Evolutionary conservation across 2,888 invertebrate genomes (phyloP).

Genomic region (Rhynchonema sp.): DNA sequence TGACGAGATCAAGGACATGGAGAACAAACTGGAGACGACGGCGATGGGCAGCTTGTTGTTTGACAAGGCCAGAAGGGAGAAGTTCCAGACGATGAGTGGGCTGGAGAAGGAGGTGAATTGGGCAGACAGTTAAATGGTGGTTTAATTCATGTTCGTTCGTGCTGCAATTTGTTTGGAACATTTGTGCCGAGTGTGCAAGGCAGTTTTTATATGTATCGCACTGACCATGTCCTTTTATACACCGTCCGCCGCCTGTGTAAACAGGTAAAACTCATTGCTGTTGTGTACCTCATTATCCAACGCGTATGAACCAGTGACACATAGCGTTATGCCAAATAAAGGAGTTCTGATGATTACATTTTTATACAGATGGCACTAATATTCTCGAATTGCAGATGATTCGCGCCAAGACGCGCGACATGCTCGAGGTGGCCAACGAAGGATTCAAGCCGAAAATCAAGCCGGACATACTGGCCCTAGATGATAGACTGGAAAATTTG

Average conservation of each 20-base stretch:
- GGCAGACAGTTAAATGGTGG: background rate
- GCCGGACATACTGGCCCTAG: background rate
- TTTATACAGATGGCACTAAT: no score
- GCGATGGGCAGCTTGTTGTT: conserved; percentile 5
- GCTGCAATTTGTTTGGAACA: background rate
- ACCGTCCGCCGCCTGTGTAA: no score
- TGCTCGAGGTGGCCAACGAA: conserved; percentile 1
- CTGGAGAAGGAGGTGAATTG: background rate
- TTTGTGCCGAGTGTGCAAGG: background rate
- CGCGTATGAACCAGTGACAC: no score
- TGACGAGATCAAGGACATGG: conserved; percentile 7
- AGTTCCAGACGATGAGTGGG: background rate
- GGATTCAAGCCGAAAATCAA: background rate
- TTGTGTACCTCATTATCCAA: no score
- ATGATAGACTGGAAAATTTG: background rate
- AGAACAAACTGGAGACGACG: conserved; percentile 5
- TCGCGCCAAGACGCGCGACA: conserved; percentile 1
- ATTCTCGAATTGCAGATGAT: conserved; percentile 2
- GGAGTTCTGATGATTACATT: no score
- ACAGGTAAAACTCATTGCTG: no score
- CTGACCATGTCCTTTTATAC: no score
- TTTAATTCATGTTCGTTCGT: background rate
- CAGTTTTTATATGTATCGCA: no score
- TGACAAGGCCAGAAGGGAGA: background rate
- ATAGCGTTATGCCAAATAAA: no score